Evolutionary conservation across 2,113 vertebrate species (phyloP).

Genomic region (Calidris pugnax): DNA sequence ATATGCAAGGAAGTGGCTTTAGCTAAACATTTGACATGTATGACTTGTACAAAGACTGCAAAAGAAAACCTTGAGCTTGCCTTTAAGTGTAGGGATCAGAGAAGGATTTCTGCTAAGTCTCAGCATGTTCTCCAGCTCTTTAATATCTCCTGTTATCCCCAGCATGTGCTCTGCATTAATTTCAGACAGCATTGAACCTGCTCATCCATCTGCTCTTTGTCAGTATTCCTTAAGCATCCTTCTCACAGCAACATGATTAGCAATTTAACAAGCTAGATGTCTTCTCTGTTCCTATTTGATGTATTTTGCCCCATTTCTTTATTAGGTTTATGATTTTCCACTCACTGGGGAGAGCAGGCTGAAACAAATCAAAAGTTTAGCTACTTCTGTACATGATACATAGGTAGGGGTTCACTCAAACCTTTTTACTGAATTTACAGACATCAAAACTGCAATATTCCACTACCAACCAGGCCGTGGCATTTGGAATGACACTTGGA

Average conservation of each 20-base stretch:
- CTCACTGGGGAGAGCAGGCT: neutral
- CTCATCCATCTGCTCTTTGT: constrained; percentile 24
- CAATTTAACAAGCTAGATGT: neutral
- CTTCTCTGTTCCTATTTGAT: neutral
- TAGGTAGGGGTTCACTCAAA: neutral
- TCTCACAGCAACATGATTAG: constrained; percentile 2
- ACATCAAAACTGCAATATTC: neutral
- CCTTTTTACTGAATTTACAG: neutral
- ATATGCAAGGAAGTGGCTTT: neutral
- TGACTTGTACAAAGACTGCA: neutral
- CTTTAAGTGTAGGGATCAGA: neutral
- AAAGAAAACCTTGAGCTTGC: neutral
- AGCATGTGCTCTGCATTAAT: constrained; percentile 32
- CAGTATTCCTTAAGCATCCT: neutral
- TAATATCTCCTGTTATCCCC: constrained; percentile 6
- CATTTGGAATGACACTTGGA: neutral
- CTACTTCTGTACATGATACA: neutral
- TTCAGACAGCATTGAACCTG: neutral
- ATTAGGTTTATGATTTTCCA: neutral
- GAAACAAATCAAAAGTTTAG: neutral
- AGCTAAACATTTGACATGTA: constrained; percentile 12
- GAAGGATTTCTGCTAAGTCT: constrained; percentile 32
- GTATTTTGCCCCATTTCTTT: neutral
- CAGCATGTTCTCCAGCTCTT: neutral
- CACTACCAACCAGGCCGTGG: neutral